A percentile compares a stretch with the other conserved stretches of the same genome.
These are phyloP conservation scores for Neostethus bicornis DNA, from an alignment of 2,797 vertebrate genomes.

Conservation along the genomic window DNA sequence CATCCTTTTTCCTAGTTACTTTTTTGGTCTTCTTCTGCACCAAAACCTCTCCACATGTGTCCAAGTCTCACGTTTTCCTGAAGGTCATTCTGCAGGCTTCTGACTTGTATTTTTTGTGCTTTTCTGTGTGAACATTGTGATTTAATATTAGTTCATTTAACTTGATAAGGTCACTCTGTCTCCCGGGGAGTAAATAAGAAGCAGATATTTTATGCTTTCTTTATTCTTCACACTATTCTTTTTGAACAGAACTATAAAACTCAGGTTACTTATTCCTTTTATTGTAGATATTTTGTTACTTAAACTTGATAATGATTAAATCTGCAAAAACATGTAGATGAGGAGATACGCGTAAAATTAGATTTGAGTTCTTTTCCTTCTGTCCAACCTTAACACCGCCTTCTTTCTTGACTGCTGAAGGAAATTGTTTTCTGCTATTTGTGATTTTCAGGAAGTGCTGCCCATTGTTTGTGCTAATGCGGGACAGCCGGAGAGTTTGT, in stretches of 20 bases:
- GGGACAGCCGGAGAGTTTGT: slow-evolving; percentile 35
- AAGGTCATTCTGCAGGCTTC: slow-evolving; percentile 48
- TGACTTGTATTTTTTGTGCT: not conserved
- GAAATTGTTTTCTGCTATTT: slow-evolving; percentile 73
- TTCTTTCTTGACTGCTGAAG: slow-evolving; percentile 38
- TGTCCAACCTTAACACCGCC: slow-evolving; percentile 1
- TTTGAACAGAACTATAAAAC: not conserved
- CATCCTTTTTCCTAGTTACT: not conserved
- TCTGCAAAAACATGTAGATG: not conserved
- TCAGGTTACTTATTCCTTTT: not conserved
- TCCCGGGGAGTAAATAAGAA: slow-evolving; percentile 17
- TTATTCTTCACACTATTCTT: not conserved
- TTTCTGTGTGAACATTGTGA: slow-evolving; percentile 9
- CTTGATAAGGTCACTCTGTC: slow-evolving; percentile 39
- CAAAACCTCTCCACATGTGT: slow-evolving; percentile 20
- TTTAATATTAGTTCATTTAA: slow-evolving; percentile 28
- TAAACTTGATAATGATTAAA: too few species aligned
- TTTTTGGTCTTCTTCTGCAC: not conserved
- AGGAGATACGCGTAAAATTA: not conserved
- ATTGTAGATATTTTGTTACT: too few species aligned
- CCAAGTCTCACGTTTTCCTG: slow-evolving; percentile 28
- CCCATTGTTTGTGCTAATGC: slow-evolving; percentile 65
- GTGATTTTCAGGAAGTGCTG: slow-evolving; percentile 72
- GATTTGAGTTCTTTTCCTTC: not conserved
- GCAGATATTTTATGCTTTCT: not conserved